Evolutionary conservation across 2,113 vertebrate species (phyloP).

Genomic region (Haplochromis burtoni): DNA sequence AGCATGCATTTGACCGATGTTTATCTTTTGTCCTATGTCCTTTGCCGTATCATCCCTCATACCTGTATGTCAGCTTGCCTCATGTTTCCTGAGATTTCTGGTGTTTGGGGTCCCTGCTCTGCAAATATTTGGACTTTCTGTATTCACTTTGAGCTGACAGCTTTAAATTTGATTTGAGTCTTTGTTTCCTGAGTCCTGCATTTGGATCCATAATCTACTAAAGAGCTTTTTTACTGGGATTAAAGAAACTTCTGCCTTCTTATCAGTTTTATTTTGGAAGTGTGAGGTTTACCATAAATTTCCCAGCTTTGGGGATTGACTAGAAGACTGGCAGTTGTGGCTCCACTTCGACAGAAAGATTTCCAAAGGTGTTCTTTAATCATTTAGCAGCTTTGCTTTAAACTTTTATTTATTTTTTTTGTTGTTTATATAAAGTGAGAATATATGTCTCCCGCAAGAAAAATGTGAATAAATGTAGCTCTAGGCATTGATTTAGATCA

Average conservation of each 20-base stretch:
- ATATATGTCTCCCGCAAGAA: not conserved
- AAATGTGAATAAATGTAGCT: not conserved
- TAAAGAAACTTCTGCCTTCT: not conserved
- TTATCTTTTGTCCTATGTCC: not conserved
- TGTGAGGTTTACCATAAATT: conserved; percentile 13
- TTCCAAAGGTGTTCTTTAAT: not conserved
- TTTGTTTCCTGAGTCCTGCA: not conserved
- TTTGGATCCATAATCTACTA: not conserved
- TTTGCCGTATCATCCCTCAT: not conserved
- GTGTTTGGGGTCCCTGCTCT: not conserved
- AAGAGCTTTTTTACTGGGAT: not conserved
- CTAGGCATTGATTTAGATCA: not conserved
- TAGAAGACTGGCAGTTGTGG: not conserved
- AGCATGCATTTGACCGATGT: not conserved
- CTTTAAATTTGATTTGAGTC: not conserved
- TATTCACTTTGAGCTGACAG: not conserved
- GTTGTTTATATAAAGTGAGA: not conserved
- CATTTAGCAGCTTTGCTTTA: not conserved
- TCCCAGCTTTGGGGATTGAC: not conserved
- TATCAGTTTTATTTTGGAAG: conserved; percentile 3
- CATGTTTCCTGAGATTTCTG: not conserved
- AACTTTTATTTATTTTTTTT: not conserved
- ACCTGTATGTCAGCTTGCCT: not conserved
- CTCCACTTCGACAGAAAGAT: not conserved
- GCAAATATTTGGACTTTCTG: not conserved